Evolutionary conservation across 2,797 vertebrate genomes (phyloP), one percentile per base, ranked within the genome.

Genomic region (Sardinella longiceps): DNA sequence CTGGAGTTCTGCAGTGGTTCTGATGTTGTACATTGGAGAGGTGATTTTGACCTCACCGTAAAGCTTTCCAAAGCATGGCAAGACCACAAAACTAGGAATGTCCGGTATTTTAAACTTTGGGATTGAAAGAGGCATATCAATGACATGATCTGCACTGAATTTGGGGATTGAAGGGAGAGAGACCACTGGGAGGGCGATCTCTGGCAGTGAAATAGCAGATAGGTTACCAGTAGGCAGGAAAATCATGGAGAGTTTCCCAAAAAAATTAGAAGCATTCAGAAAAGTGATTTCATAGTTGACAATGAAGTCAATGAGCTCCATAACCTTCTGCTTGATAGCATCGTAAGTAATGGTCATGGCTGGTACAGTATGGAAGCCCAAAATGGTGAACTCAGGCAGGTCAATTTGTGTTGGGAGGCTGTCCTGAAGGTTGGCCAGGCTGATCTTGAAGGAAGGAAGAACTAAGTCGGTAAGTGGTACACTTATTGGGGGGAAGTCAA

Each of bases 61-160:
- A 51, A 99, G 91, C 90, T 96, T 98, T 86, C 98, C 98, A 90
- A 99, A 97, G 80, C 95, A 93, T 88, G 98, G 97, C 12, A 97
- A 6, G 84, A 89, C 87, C 0, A 97, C 80, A 74, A 94, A 93
- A 88, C 90, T 93, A 80, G 97, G 95, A 83, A 99, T 93, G 15
- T 18, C 89, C 86, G 97, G 97, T 82, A 98, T 89, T 81, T 96
- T 94, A 82, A 97, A 93, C 84, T 97, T 95, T 89, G 98, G 98
- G 90, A 99, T 91, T 84, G 93, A 90, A 88, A 99, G 90, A 87
- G 93, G 87, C 84, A 95, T 86, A 85, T 95, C 88, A 70, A 97
- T 89, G 50, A 95, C 85, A 80, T 96, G 95, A 85, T 95, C 93
- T 20, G 95, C 84, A 87, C 94, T 93, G 56, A 98, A 88, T 83